phyloP scores from a whole-genome alignment of 2,113 vertebrate genomes.

The Pachyramphus minor region DNA sequence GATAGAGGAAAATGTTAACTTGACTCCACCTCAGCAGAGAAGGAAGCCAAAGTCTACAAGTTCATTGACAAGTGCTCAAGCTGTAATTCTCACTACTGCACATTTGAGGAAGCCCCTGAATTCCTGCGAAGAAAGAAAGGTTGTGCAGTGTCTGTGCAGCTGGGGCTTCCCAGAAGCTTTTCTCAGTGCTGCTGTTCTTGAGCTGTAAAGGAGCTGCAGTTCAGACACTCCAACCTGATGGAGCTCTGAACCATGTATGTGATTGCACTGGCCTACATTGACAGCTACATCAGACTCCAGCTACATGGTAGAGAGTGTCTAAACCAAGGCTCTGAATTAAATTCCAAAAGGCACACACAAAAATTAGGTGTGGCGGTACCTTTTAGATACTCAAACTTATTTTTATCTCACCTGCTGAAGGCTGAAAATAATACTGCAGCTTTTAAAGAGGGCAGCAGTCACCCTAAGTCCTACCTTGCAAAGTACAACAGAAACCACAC shows the following conservation, averaged over 20 bases:
- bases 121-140: not conserved
- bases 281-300: not conserved
- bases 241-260: fast-evolving
- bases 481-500: not conserved
- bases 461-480: not conserved
- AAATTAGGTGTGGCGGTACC: not conserved
- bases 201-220: not conserved
- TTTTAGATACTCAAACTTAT: not conserved
- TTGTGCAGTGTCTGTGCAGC: not conserved
- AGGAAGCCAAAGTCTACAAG: not conserved
- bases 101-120: not conserved
- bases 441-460: not conserved
- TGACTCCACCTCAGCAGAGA: not conserved
- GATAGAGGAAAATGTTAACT: not conserved
- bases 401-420: not conserved
- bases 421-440: not conserved
- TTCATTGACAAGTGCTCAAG: not conserved
- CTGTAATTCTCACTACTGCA: not conserved
- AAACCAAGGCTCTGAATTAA: not conserved
- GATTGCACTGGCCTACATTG: not conserved
- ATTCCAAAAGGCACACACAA: not conserved
- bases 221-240: not conserved
- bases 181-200: not conserved
- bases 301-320: not conserved
- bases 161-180: not conserved